Percentiles rank a stretch among this genome's conserved stretches.
Evolutionary conservation across 2,888 invertebrate genomes (phyloP).

Genomic region (Drosophila prolongata): DNA sequence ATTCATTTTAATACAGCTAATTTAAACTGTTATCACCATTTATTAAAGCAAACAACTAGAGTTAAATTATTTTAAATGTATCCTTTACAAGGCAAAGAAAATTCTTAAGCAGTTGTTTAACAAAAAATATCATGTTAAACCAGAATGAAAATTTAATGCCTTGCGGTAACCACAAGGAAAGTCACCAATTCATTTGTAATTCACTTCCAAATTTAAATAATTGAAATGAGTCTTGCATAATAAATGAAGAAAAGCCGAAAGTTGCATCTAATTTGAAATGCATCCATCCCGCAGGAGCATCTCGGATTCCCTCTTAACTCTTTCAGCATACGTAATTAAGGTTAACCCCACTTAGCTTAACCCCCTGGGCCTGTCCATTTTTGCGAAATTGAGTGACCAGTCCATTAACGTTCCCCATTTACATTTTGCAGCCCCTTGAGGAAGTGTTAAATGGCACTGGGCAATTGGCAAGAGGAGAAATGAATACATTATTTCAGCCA

Average conservation of each 20-base stretch:
- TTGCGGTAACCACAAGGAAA: too few relatives aligned
- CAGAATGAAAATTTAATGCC: too few relatives aligned
- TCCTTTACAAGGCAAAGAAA: too few relatives aligned
- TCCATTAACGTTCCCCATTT: constrained; percentile 46
- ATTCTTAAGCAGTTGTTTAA: too few relatives aligned
- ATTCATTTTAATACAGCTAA: too few relatives aligned
- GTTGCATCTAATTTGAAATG: constrained; percentile 17
- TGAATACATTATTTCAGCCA: constrained; percentile 47
- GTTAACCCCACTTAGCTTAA: constrained; percentile 10
- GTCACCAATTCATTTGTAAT: background rate
- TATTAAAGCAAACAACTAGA: too few relatives aligned
- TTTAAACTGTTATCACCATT: too few relatives aligned
- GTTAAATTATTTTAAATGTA: too few relatives aligned
- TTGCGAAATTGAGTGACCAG: constrained; percentile 37
- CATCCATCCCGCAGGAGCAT: constrained; percentile 13
- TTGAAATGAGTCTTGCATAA: background rate
- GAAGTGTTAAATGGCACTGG: constrained; percentile 44
- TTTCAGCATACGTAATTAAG: constrained; percentile 29
- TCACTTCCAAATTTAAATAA: background rate
- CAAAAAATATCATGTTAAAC: too few relatives aligned
- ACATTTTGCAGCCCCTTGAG: constrained; percentile 27
- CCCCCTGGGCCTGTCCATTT: constrained; percentile 16
- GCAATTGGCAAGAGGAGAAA: constrained; percentile 40
- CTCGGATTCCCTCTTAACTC: constrained; percentile 2
- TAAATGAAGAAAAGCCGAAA: background rate